A percentile compares a stretch with the other conserved stretches of the same genome.
phyloP scores from a whole-genome alignment of 1,140 invertebrate genomes.

The Octopus sinensis region DNA sequence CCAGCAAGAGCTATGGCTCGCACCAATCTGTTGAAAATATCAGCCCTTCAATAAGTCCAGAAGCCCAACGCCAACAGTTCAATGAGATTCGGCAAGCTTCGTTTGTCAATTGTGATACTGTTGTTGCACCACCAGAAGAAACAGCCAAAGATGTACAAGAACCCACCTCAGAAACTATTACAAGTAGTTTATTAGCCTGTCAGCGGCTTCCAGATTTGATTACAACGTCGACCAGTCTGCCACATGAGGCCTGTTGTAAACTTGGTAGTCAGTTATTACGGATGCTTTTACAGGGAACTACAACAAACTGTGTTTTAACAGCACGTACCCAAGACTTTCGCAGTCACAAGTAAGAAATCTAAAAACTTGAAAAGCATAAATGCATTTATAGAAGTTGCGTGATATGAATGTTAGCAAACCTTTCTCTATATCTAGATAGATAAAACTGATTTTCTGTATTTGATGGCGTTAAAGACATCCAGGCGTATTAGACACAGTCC shows the following conservation, averaged over 20 bases:
- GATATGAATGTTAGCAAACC: too few species aligned
- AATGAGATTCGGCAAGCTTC: slow-evolving; percentile 1
- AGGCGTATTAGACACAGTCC: too few species aligned
- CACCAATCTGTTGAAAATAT: neutral
- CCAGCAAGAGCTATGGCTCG: neutral
- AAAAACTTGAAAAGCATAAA: neutral
- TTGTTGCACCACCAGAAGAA: neutral
- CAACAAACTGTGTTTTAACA: slow-evolving; percentile 72
- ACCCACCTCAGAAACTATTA: neutral
- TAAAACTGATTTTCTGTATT: too few species aligned
- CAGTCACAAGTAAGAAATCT: slow-evolving; percentile 69
- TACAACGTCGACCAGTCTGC: slow-evolving; percentile 25
- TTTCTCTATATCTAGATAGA: too few species aligned
- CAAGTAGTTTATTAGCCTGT: neutral
- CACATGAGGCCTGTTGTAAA: slow-evolving; percentile 62
- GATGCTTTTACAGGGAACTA: slow-evolving; percentile 86
- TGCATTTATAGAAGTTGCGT: too few species aligned
- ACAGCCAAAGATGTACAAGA: too few species aligned
- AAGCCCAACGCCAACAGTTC: slow-evolving; percentile 1
- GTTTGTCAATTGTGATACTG: slow-evolving; percentile 7
- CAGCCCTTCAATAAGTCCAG: neutral
- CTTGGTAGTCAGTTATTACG: slow-evolving; percentile 80
- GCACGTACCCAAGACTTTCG: slow-evolving; percentile 74
- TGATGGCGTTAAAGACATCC: too few species aligned
- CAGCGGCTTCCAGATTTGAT: slow-evolving; percentile 22